A percentile compares a stretch with the other conserved stretches of the same genome.
phyloP scores from a whole-genome alignment of 2,113 vertebrate species.

The Phalacrocorax brasilianus region DNA sequence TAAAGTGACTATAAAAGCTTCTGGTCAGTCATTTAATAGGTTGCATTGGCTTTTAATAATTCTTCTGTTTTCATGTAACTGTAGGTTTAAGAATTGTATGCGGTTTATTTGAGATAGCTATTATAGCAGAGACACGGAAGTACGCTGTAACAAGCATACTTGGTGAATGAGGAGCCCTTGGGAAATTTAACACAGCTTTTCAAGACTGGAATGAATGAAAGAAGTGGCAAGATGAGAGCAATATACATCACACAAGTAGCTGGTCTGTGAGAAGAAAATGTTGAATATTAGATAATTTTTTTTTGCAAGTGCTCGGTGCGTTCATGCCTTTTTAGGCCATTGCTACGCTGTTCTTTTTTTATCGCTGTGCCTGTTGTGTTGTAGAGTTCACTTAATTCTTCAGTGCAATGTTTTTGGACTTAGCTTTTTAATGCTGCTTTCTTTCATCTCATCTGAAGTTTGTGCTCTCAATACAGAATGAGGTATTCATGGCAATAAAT shows the following conservation, averaged over 20 bases:
- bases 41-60: background rate
- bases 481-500: background rate
- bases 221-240: background rate
- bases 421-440: background rate
- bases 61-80: background rate
- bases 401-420: background rate
- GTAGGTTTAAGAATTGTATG: background rate
- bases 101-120: background rate
- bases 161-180: background rate
- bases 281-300: background rate
- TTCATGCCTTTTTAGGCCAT: background rate
- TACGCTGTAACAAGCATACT: background rate
- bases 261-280: background rate
- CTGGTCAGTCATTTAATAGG: background rate
- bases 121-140: background rate
- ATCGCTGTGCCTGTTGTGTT: background rate
- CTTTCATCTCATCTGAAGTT: background rate
- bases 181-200: constrained; percentile 2
- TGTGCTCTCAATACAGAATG: background rate
- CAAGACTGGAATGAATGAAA: background rate
- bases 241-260: background rate
- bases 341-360: background rate
- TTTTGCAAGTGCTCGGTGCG: background rate
- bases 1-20: background rate
- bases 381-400: background rate